Conservation (phyloP, 2,797 vertebrate genomes). For the Otus scops region DNA sequence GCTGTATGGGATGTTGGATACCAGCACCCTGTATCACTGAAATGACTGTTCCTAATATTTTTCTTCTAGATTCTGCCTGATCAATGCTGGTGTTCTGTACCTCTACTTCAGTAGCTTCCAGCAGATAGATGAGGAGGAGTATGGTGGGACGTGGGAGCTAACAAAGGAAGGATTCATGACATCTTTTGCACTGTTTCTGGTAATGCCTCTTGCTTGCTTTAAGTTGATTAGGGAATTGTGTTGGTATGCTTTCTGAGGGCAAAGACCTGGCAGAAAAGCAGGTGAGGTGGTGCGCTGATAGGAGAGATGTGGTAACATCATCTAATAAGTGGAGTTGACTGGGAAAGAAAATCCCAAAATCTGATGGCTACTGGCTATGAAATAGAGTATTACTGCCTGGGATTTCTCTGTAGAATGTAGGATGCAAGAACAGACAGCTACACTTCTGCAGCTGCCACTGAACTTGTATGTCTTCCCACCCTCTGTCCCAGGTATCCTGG, state of each 20-base stretch:
- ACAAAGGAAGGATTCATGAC: slow-evolving; percentile 99
- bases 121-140: slow-evolving; percentile 97
- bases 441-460: background rate
- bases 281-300: background rate
- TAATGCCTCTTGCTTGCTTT: slow-evolving; percentile 59
- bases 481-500: background rate
- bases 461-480: background rate
- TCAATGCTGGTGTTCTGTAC: slow-evolving; percentile 97
- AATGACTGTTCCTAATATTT: background rate
- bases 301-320: background rate
- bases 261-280: background rate
- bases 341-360: background rate
- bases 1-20: background rate
- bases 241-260: background rate
- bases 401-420: background rate
- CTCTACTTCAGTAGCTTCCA: slow-evolving; percentile 99
- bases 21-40: background rate
- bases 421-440: background rate
- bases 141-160: slow-evolving; percentile 96
- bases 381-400: background rate
- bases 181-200: slow-evolving; percentile 97
- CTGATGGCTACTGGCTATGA: background rate
- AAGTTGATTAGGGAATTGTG: background rate
- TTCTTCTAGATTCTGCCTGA: slow-evolving; percentile 90
- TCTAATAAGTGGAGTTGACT: background rate